A percentile compares a stretch with the other conserved stretches of the same genome.
Conservation (phyloP, 2,888 invertebrate species). For the Furcula furcula region DNA sequence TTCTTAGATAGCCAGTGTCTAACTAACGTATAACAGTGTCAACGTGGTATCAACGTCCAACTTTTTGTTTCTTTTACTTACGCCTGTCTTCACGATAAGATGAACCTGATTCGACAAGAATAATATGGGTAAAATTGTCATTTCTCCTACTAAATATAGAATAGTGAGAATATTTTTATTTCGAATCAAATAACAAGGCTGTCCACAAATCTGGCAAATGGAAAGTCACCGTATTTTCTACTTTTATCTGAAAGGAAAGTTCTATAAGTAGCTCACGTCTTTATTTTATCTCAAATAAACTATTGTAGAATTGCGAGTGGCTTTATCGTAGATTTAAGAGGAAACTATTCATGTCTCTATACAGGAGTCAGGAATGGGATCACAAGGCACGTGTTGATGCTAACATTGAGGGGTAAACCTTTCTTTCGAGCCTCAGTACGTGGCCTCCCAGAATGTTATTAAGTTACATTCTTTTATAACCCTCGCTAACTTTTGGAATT, state of each 20-base stretch:
- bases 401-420: slow-evolving; percentile 35
- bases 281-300: slow-evolving; percentile 4
- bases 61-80: too few species aligned
- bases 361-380: slow-evolving; percentile 20
- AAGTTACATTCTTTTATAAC: slow-evolving; percentile 44
- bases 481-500: slow-evolving; percentile 37
- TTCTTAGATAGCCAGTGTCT: too few species aligned
- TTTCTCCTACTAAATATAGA: too few species aligned
- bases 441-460: slow-evolving; percentile 43
- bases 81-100: too few species aligned
- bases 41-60: too few species aligned
- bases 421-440: slow-evolving; percentile 34
- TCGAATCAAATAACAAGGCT: too few species aligned
- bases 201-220: too few species aligned
- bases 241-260: background rate
- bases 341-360: slow-evolving; percentile 20
- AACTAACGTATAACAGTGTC: too few species aligned
- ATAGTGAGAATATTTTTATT: too few species aligned
- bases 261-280: slow-evolving; percentile 1
- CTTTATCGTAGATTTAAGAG: slow-evolving; percentile 7
- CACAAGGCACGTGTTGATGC: slow-evolving; percentile 30
- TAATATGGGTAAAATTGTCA: too few species aligned
- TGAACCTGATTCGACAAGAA: too few species aligned
- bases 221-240: background rate
- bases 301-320: slow-evolving; percentile 7